These are phyloP conservation scores for Pteruthius melanotis DNA, from an alignment of 2,113 vertebrate genomes.

Conservation along the genomic window DNA sequence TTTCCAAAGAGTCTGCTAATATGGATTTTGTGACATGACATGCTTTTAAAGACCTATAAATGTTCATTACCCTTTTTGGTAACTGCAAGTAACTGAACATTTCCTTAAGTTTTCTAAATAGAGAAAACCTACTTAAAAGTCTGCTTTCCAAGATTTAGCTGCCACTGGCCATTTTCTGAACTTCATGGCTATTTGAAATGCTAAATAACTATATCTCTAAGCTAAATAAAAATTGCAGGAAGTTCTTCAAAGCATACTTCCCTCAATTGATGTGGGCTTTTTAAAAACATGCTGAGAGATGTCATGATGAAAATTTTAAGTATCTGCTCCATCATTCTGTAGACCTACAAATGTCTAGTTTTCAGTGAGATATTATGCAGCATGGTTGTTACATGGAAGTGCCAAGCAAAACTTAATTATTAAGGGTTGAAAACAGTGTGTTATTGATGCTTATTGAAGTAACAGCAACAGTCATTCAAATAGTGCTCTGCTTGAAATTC, in stretches of 20 bases:
- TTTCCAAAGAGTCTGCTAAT: not conserved
- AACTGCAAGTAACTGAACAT: not conserved
- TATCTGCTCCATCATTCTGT: not conserved
- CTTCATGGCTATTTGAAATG: not conserved
- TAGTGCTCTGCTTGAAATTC: not conserved
- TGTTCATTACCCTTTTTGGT: not conserved
- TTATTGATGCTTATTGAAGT: not conserved
- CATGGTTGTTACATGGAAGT: not conserved
- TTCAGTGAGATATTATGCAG: not conserved
- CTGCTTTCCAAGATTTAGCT: not conserved
- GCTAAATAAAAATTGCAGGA: not conserved
- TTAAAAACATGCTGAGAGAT: not conserved
- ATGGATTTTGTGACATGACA: not conserved
- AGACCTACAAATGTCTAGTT: not conserved
- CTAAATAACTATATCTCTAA: not conserved
- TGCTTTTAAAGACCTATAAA: not conserved
- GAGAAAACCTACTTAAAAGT: not conserved
- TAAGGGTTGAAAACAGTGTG: not conserved
- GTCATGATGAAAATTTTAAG: not conserved
- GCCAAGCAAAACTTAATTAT: not conserved
- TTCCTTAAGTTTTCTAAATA: not conserved
- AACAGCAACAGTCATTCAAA: not conserved
- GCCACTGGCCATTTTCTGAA: not conserved
- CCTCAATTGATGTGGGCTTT: not conserved
- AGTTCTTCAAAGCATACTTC: not conserved